These are phyloP conservation scores for Edolisoma coerulescens DNA, from an alignment of 2,113 vertebrate genomes.

Conservation along the genomic window DNA sequence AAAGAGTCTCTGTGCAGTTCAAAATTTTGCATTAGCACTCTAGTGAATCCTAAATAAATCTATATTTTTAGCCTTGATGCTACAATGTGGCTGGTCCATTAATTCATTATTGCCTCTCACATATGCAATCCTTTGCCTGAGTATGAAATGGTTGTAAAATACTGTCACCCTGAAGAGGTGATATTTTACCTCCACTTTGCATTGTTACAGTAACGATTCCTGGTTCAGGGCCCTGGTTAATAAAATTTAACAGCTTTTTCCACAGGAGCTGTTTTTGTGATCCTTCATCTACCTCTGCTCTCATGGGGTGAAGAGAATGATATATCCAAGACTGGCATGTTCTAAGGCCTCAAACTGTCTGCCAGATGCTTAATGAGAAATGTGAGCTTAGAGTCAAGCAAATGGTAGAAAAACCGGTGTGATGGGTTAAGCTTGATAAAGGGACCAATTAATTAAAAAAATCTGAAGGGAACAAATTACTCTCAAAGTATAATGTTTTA, in stretches of 20 bases:
- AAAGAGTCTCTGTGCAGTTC: not conserved
- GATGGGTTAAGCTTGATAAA: not conserved
- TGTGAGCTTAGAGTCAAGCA: not conserved
- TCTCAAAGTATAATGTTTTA: not conserved
- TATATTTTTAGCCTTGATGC: not conserved
- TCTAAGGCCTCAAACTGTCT: not conserved
- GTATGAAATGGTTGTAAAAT: not conserved
- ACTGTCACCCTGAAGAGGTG: not conserved
- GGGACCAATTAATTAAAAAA: not conserved
- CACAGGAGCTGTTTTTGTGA: not conserved
- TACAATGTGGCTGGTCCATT: not conserved
- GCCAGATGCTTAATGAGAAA: not conserved
- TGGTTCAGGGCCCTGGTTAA: slow-evolving; percentile 23
- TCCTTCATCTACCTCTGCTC: not conserved
- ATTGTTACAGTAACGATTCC: not conserved
- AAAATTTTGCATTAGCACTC: not conserved
- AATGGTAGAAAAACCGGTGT: not conserved
- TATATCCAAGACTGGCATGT: not conserved
- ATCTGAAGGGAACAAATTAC: not conserved
- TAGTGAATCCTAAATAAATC: not conserved
- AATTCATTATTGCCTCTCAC: slow-evolving; percentile 11
- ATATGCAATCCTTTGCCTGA: not conserved
- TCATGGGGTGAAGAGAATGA: not conserved
- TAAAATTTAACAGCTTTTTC: slow-evolving; percentile 20
- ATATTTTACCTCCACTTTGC: slow-evolving; percentile 1